Evolutionary conservation across 2,888 invertebrate species (phyloP).

Genomic region (Rhopalosiphum nymphaeae): DNA sequence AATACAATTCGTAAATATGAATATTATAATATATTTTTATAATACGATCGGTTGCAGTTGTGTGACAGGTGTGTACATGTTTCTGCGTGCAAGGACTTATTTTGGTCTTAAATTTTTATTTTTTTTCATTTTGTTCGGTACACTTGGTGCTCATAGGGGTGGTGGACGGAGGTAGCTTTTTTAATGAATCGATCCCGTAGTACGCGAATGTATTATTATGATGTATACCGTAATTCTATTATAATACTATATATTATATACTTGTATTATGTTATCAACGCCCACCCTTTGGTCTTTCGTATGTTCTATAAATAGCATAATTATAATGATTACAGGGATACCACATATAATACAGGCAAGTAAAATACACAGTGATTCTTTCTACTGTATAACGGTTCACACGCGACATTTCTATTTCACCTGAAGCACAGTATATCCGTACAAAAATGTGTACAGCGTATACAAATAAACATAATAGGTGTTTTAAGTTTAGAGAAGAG

Average conservation of each 20-base stretch:
- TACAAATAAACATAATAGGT: neutral
- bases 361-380: neutral
- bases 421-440: neutral
- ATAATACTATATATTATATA: neutral
- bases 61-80: neutral
- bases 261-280: neutral
- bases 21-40: slow-evolving; percentile 1
- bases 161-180: neutral
- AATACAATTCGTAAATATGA: neutral
- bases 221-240: neutral
- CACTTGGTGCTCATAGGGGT: neutral
- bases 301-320: neutral
- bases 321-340: neutral
- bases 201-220: neutral
- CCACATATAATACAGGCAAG: neutral
- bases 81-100: neutral
- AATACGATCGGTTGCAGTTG: neutral
- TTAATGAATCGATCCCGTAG: neutral
- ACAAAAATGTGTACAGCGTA: neutral
- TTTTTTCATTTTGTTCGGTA: neutral
- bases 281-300: neutral
- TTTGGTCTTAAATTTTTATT: neutral
- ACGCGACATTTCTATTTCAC: neutral
- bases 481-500: neutral
- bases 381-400: neutral